These are phyloP conservation scores for Andrena marginata DNA, from an alignment of 2,888 invertebrate species.

Conservation along the genomic window DNA sequence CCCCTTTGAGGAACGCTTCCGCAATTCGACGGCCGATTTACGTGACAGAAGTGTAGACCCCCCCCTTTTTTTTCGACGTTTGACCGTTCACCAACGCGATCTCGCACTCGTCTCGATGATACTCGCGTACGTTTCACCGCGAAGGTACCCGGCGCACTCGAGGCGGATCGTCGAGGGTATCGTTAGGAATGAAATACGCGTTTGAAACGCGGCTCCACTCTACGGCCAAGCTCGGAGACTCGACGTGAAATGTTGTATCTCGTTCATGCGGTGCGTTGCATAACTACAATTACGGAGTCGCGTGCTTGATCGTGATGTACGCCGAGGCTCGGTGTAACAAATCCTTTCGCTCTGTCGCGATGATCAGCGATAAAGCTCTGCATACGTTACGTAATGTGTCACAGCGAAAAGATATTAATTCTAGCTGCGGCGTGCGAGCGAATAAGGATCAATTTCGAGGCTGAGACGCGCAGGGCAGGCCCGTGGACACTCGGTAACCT, in stretches of 20 bases:
- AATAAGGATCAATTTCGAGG: not conserved
- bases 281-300: conserved; percentile 11
- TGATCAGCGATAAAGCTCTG: conserved; percentile 16
- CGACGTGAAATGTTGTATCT: not conserved
- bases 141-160: conserved; percentile 1
- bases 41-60: not conserved
- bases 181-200: not conserved
- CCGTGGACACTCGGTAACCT: conserved; percentile 2
- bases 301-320: not conserved
- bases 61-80: not conserved
- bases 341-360: conserved; percentile 8
- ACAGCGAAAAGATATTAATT: not conserved
- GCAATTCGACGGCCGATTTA: not conserved
- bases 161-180: not conserved
- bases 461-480: not conserved
- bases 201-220: not conserved
- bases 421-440: not conserved
- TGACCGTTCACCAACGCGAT: not conserved
- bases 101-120: not conserved
- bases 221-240: not conserved
- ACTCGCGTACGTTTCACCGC: not conserved
- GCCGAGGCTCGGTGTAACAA: not conserved
- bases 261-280: conserved; percentile 3
- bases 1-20: not conserved
- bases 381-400: conserved; percentile 33